Evolutionary conservation across 2,113 vertebrate genomes (phyloP).

Genomic region (Harpagus bidentatus): DNA sequence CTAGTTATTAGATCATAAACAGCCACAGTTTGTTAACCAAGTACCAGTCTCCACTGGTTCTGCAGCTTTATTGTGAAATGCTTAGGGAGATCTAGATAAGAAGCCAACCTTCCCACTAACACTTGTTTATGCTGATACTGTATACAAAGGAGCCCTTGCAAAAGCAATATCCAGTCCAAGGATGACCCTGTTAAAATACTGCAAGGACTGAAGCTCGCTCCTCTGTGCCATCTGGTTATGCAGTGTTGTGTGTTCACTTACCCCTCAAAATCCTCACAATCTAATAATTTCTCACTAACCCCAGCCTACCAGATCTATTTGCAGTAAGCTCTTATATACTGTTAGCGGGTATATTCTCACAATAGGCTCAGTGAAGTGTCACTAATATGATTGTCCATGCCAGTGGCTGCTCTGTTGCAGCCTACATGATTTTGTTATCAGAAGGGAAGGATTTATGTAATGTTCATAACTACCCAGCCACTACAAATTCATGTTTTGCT

Average conservation of each 20-base stretch:
- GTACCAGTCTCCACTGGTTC: conserved; percentile 7
- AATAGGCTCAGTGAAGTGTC: conserved; percentile 35
- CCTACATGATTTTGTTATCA: conserved; percentile 22
- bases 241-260: background rate
- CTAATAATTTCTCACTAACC: background rate
- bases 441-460: conserved; percentile 26
- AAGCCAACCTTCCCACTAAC: background rate
- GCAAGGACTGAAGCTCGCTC: background rate
- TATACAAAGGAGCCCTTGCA: background rate
- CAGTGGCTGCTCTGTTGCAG: conserved; percentile 58
- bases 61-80: conserved; percentile 29
- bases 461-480: conserved; percentile 12
- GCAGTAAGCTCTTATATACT: conserved; percentile 11
- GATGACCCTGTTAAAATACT: background rate
- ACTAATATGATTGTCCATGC: conserved; percentile 51
- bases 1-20: background rate
- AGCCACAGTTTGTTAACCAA: background rate
- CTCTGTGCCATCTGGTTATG: background rate
- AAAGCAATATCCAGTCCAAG: background rate
- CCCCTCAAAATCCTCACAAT: conserved; percentile 4
- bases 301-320: background rate
- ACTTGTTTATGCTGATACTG: background rate
- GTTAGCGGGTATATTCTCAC: background rate
- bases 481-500: conserved; percentile 2
- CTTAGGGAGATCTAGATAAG: conserved; percentile 34